Evolutionary conservation across 2,797 vertebrate species (phyloP), one percentile per base, ranked within the genome.

Genomic region (Oryzias sinensis): DNA sequence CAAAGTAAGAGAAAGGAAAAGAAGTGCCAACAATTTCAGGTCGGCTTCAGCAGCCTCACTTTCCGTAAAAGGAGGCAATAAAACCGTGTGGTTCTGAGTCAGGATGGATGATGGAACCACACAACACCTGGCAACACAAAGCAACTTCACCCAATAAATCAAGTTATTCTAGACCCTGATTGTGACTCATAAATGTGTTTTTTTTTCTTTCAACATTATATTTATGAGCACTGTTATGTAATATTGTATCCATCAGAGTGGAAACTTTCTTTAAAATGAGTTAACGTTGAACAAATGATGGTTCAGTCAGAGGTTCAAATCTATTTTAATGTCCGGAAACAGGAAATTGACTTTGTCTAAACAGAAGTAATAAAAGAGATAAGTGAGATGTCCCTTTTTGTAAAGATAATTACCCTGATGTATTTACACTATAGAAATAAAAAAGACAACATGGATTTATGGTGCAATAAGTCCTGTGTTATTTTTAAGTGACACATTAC

Each of bases 1-100:
- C 42, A 52, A 63, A 79, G 56, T 13, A 47, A 70, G 51, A 52
- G 43, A 59, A 53, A 57, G 56, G 60, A 44, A 52, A 43, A 29
- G 47, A 69, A 60, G 59, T 77, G 76, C 62, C 70, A 80, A 79
- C 71, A 6, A 80, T 77, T 82, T 62, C 74, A 72, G 80, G 68
- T 61, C 54, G 13, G 51, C 57, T 65, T 55, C 41, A 43, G 24
- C 59, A 60, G 41, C 22, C 61, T 9, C 6, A 52, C 54, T 53
- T 49, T 37, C 33, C 3, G 2, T 37, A 37, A 37, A 52, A 41
- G 48, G 17, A 49, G 18, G 11, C 8, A 18, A 53, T 16, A 24
- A 17, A 42, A 52, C 16, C 0, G 46, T 52, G 65, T 2, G 2
- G 57, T 45, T 11, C 11, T 37, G 37, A 29, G 0, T 2, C 24